Percentiles rank a stretch among this genome's conserved stretches.
Evolutionary conservation across 2,888 invertebrate species (phyloP).

Genomic region (Coenonympha arcania): DNA sequence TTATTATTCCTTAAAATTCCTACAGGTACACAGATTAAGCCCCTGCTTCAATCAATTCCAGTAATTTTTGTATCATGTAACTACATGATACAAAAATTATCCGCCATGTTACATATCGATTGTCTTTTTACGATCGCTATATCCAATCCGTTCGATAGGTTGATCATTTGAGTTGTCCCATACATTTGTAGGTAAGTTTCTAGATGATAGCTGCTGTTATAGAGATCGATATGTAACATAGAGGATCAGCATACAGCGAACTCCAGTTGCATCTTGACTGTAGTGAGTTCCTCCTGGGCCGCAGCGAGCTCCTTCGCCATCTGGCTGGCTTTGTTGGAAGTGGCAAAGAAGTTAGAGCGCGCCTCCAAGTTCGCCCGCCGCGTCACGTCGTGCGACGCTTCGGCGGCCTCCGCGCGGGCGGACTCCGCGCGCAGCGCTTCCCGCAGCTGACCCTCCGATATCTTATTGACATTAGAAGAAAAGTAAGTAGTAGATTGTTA

Average conservation of each 20-base stretch:
- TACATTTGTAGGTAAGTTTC: no score
- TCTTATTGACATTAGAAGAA: slow-evolving; percentile 32
- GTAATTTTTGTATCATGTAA: no score
- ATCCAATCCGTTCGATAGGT: no score
- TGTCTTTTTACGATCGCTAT: no score
- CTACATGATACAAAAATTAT: no score
- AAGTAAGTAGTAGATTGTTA: no score
- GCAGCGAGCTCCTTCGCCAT: slow-evolving; percentile 44
- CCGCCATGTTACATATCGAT: no score
- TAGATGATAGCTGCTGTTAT: no score
- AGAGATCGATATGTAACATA: neutral
- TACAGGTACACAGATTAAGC: no score
- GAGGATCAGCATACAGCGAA: slow-evolving; percentile 38
- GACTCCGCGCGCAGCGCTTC: slow-evolving; percentile 50
- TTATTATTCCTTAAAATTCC: no score
- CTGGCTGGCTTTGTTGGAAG: slow-evolving; percentile 49
- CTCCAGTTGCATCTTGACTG: slow-evolving; percentile 51
- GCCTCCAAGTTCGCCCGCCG: slow-evolving; percentile 48
- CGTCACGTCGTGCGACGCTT: slow-evolving; percentile 46
- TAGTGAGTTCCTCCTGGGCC: slow-evolving; percentile 47
- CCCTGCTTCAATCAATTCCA: no score
- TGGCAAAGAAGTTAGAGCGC: slow-evolving; percentile 51
- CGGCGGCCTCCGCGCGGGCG: slow-evolving; percentile 54
- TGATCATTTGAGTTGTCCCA: no score
- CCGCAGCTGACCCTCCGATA: slow-evolving; percentile 51